phyloP scores from a whole-genome alignment of 2,113 vertebrate species.

The Phodopus roborovskii region DNA sequence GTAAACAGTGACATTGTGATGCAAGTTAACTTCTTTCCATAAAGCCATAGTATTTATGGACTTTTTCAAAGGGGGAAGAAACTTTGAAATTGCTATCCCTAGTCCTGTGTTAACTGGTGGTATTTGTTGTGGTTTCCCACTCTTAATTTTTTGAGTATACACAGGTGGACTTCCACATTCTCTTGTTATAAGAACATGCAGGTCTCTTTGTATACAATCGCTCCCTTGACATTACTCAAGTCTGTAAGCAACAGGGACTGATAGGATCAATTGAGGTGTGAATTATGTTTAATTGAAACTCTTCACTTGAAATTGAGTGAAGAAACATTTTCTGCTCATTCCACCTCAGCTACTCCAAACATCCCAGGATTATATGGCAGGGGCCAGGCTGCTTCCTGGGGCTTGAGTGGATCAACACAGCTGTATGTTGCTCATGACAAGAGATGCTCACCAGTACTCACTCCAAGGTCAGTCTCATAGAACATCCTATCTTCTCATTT shows the following conservation, averaged over 20 bases:
- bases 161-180: not conserved
- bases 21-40: not conserved
- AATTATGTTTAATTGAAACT: constrained; percentile 76
- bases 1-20: not conserved
- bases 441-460: not conserved
- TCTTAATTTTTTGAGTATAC: not conserved
- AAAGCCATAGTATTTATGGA: not conserved
- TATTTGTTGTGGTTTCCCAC: not conserved
- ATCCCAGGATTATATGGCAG: not conserved
- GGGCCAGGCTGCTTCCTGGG: not conserved
- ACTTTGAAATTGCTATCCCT: not conserved
- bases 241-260: constrained; percentile 54
- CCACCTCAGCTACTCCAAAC: not conserved
- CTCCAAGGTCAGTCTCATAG: not conserved
- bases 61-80: not conserved
- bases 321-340: constrained; percentile 53
- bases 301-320: constrained; percentile 51
- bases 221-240: constrained; percentile 17
- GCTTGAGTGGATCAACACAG: not conserved
- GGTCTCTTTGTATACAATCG: not conserved
- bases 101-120: not conserved
- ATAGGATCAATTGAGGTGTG: constrained; percentile 52
- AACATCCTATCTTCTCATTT: not conserved
- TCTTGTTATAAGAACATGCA: accelerated
- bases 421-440: not conserved